These are phyloP conservation scores for Nannoperca australis DNA, from an alignment of 2,797 vertebrate species.

Conservation along the genomic window DNA sequence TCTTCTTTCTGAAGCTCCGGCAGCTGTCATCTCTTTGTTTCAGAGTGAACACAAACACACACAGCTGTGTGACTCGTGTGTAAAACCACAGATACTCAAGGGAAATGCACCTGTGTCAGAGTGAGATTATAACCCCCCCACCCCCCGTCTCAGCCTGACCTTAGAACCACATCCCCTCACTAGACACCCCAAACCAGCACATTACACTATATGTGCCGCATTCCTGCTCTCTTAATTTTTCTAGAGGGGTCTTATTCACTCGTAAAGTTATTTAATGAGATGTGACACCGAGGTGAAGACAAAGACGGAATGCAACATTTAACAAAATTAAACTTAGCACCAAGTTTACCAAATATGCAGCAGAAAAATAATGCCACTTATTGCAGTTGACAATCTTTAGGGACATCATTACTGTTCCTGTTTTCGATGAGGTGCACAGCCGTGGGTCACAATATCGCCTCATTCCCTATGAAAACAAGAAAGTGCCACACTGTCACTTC, in stretches of 20 bases:
- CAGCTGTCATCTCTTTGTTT: slow-evolving; percentile 73
- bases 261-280: background rate
- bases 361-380: slow-evolving; percentile 35
- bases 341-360: background rate
- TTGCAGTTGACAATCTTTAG: slow-evolving; percentile 44
- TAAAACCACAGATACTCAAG: slow-evolving; percentile 81
- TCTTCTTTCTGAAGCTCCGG: slow-evolving; percentile 33
- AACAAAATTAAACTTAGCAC: slow-evolving; percentile 7
- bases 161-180: slow-evolving; percentile 78
- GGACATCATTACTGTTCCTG: slow-evolving; percentile 69
- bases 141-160: slow-evolving; percentile 66
- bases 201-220: slow-evolving; percentile 33
- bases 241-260: background rate
- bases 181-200: slow-evolving; percentile 54
- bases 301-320: background rate
- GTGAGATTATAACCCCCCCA: slow-evolving; percentile 58
- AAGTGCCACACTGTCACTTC: slow-evolving; percentile 79
- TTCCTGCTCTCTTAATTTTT: background rate
- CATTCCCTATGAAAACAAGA: slow-evolving; percentile 79
- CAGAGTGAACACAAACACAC: slow-evolving; percentile 62
- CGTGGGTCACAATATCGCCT: slow-evolving; percentile 73
- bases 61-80: slow-evolving; percentile 79
- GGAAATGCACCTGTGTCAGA: slow-evolving; percentile 84
- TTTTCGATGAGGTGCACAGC: slow-evolving; percentile 70
- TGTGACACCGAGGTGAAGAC: background rate